Conservation (phyloP, 2,797 vertebrate genomes). For the Trachurus trachurus region DNA sequence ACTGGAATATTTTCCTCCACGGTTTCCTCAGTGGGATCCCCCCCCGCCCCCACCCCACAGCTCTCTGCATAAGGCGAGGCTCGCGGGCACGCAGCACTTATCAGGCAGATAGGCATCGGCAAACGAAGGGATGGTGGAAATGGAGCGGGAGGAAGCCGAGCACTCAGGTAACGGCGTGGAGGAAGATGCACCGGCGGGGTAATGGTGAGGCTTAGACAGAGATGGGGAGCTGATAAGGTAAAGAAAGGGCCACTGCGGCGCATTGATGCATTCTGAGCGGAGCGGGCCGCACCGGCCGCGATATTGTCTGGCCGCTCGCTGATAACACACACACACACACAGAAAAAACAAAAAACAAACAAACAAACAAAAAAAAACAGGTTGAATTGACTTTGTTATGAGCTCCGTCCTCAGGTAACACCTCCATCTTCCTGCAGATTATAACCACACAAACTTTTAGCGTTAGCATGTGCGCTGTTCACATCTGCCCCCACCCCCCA, state of each 20-base stretch:
- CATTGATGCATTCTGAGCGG: slow-evolving; percentile 43
- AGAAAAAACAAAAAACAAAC: too few relatives aligned
- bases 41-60: not conserved
- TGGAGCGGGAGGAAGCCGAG: slow-evolving; percentile 58
- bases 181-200: slow-evolving; percentile 63
- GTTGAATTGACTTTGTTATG: slow-evolving; percentile 30
- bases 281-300: slow-evolving; percentile 10
- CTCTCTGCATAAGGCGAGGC: slow-evolving; percentile 38
- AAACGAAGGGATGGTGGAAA: slow-evolving; percentile 60
- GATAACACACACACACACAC: slow-evolving; percentile 38
- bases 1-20: slow-evolving; percentile 55
- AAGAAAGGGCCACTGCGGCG: slow-evolving; percentile 46
- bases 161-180: slow-evolving; percentile 61
- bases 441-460: slow-evolving; percentile 7
- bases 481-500: slow-evolving; percentile 28
- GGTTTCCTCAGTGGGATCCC: slow-evolving; percentile 44
- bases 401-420: slow-evolving; percentile 7
- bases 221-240: slow-evolving; percentile 56
- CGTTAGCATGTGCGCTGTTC: not conserved
- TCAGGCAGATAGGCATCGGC: slow-evolving; percentile 72
- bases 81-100: slow-evolving; percentile 54
- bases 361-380: not conserved
- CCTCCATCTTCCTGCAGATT: not conserved
- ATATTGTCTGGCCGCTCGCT: slow-evolving; percentile 37
- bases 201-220: slow-evolving; percentile 65